These are phyloP conservation scores for Calameuta idolon DNA, from an alignment of 2,888 invertebrate genomes.

Conservation along the genomic window DNA sequence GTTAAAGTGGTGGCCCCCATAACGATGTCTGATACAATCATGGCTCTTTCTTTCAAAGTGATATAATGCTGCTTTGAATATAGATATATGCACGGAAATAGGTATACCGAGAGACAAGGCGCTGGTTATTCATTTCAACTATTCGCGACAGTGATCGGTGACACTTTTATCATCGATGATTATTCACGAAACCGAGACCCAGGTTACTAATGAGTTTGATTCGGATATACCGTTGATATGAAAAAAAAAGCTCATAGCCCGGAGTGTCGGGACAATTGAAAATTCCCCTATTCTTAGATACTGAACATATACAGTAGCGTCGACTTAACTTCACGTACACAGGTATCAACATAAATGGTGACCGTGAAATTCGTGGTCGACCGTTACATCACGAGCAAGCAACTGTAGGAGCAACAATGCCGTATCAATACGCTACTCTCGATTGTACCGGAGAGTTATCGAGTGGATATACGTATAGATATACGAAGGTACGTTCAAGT, in stretches of 20 bases:
- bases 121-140: not conserved
- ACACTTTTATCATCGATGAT: not conserved
- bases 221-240: not conserved
- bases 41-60: constrained; percentile 27
- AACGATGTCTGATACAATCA: constrained; percentile 22
- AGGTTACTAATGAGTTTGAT: not conserved
- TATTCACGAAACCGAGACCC: not conserved
- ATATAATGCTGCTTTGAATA: constrained; percentile 31
- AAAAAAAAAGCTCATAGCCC: not conserved
- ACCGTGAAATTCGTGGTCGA: constrained; percentile 1
- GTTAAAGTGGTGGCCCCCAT: constrained; percentile 27
- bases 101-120: not conserved
- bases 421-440: not conserved
- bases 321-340: not conserved
- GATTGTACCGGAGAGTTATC: constrained; percentile 2
- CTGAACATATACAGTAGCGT: not conserved
- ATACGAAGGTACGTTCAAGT: constrained; percentile 4
- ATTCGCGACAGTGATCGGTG: not conserved
- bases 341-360: not conserved
- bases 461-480: constrained; percentile 1
- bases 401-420: constrained; percentile 1
- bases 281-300: not conserved
- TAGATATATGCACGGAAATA: not conserved
- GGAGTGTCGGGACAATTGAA: not conserved
- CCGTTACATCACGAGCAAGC: not conserved